Conservation (phyloP, 2,888 invertebrate genomes). For the Anthrax anthrax region DNA sequence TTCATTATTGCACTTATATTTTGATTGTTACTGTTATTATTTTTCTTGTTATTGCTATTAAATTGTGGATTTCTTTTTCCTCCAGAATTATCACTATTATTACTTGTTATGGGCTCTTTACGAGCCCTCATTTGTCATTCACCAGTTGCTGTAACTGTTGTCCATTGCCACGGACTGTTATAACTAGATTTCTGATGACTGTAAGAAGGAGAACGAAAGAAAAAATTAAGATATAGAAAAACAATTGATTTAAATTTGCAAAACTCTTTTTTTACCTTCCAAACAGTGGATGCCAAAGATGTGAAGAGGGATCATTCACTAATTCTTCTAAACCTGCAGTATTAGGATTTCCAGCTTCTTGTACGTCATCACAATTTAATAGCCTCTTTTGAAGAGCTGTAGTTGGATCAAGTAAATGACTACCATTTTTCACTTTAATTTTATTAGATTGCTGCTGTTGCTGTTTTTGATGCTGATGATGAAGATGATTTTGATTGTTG, state of each 20-base stretch:
- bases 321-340: slow-evolving; percentile 41
- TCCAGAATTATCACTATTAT: slow-evolving; percentile 12
- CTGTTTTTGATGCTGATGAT: slow-evolving; percentile 22
- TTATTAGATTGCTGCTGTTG: slow-evolving; percentile 30
- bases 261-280: slow-evolving; percentile 72
- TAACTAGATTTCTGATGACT: slow-evolving; percentile 34
- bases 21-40: slow-evolving; percentile 12
- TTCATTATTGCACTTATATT: slow-evolving; percentile 15
- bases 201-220: slow-evolving; percentile 4
- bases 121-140: slow-evolving; percentile 42
- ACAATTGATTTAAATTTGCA: neutral
- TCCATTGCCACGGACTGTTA: slow-evolving; percentile 43
- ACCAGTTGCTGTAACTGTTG: slow-evolving; percentile 41
- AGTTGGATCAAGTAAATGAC: slow-evolving; percentile 39
- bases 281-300: slow-evolving; percentile 74
- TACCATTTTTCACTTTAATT: slow-evolving; percentile 41
- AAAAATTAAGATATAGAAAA: neutral
- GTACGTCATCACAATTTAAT: slow-evolving; percentile 37
- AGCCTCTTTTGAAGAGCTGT: slow-evolving; percentile 34
- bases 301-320: slow-evolving; percentile 44
- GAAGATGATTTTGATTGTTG: slow-evolving; percentile 12
- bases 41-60: slow-evolving; percentile 4
- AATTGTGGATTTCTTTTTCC: slow-evolving; percentile 1
- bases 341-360: slow-evolving; percentile 48
- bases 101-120: slow-evolving; percentile 26